Evolutionary conservation across 1,140 invertebrate species (phyloP), one percentile per base, ranked within the genome.

Genomic region (Drosophila sturtevanti): DNA sequence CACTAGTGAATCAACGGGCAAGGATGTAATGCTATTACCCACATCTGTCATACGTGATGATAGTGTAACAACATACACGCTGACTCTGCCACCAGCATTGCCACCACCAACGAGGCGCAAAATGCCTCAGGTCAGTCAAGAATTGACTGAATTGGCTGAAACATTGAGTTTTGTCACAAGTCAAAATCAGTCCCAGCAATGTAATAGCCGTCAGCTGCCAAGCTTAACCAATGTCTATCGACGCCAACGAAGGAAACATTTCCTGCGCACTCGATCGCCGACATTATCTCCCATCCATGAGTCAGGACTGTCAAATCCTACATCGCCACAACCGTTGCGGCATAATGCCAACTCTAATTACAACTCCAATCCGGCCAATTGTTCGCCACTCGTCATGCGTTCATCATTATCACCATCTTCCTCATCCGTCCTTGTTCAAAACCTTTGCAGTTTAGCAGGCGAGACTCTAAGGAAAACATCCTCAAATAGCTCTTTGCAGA

Each of bases 261-360:
- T 66, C 81, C 90, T 61, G 89, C 93, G 77, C 79, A 94, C 76
- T 66, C 94, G 90, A 90, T 95, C 93, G n/a, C 94, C 92, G 66
- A 93, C 93, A 34, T 89, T 96, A 44, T 95, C 95, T 31, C 95
- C 95, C 9, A 96, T 96, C 31, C 94, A 94, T 38, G 95, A 96
- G 77, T 95, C 95, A 12, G 95, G 95, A n/a, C 92, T 95, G 1
- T 95, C 95, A 3, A 96, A 96, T 92, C 95, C 95, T 0, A 94
- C 94, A 2, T 95, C 95, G 55, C 95, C 95, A 14, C 92, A 94
- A 74, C 93, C 92, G 92, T 11, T 91, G 93, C 60, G 76, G 14
- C 64, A 77, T 9, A 80, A 70, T 35, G 66, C 68, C 62, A 78
- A 66, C 27, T 37, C 63, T 35, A 73, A 65, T 73, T 76, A 71